Conservation (phyloP, 2,797 vertebrate genomes). For the Manis crassicaudata region DNA sequence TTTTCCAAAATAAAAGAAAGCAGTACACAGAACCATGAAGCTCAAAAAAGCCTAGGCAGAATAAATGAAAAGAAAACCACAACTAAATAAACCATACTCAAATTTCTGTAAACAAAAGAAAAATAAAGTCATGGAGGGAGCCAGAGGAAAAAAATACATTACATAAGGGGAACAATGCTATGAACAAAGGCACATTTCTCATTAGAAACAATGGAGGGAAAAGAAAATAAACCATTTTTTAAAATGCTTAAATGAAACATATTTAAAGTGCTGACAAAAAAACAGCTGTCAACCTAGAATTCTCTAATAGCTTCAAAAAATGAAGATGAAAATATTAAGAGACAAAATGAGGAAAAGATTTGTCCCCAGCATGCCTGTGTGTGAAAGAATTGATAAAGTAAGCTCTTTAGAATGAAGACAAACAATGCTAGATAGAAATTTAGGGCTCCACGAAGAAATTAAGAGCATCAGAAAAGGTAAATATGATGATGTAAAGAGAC, state of each 20-base stretch:
- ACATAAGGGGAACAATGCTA: neutral
- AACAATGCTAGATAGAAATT: neutral
- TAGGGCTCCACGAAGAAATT: neutral
- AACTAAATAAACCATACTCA: neutral
- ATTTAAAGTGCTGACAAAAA: neutral
- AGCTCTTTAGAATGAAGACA: neutral
- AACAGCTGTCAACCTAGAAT: neutral
- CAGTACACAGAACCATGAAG: neutral
- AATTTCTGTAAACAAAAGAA: neutral
- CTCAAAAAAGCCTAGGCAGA: neutral
- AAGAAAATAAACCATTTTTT: neutral
- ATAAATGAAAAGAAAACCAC: neutral
- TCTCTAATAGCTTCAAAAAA: neutral
- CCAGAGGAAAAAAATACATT: too few relatives aligned
- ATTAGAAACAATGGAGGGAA: neutral
- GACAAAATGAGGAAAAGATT: neutral
- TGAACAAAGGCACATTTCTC: neutral
- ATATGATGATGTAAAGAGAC: neutral
- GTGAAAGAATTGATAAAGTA: neutral
- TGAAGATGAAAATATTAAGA: neutral
- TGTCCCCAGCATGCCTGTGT: neutral
- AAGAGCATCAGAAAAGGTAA: neutral
- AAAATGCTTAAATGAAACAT: neutral
- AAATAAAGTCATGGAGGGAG: neutral
- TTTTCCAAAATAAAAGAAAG: neutral